These are phyloP conservation scores for Clepsis dumicolana DNA, from an alignment of 2,888 invertebrate species.

Conservation along the genomic window DNA sequence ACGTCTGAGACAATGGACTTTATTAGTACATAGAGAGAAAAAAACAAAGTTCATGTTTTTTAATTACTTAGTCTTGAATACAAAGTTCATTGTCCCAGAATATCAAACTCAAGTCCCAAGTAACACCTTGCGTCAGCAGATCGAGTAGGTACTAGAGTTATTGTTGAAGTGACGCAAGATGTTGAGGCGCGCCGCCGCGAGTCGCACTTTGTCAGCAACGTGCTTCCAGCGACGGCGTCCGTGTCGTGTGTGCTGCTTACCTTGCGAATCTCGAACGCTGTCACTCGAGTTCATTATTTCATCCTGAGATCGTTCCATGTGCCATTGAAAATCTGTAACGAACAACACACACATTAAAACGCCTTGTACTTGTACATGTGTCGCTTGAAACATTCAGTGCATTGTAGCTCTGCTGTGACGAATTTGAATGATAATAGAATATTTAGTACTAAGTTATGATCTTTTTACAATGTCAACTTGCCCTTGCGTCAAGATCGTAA, in stretches of 20 bases:
- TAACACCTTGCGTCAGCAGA: conserved; percentile 65
- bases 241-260: conserved; percentile 86
- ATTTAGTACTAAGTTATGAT: conserved; percentile 37
- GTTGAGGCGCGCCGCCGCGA: conserved; percentile 58
- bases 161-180: conserved; percentile 65
- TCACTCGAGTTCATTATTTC: conserved; percentile 95
- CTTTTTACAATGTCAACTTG: conserved; percentile 34
- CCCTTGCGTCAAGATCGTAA: conserved; percentile 31
- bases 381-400: conserved; percentile 17
- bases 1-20: conserved; percentile 76
- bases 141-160: conserved; percentile 7
- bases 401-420: conserved; percentile 30
- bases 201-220: conserved; percentile 30
- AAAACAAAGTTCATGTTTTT: conserved; percentile 12
- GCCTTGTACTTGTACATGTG: conserved; percentile 9
- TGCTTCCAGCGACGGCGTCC: conserved; percentile 48
- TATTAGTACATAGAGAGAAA: conserved; percentile 45
- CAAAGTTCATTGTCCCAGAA: conserved; percentile 73
- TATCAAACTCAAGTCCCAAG: conserved; percentile 73
- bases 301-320: conserved; percentile 94
- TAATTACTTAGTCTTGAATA: conserved; percentile 10
- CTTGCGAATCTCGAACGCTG: conserved; percentile 96
- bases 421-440: conserved; percentile 43
- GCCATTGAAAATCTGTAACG: conserved; percentile 94
- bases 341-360: conserved; percentile 40